Conservation (phyloP, 2,888 invertebrate genomes). For the Torymus tubicola region DNA sequence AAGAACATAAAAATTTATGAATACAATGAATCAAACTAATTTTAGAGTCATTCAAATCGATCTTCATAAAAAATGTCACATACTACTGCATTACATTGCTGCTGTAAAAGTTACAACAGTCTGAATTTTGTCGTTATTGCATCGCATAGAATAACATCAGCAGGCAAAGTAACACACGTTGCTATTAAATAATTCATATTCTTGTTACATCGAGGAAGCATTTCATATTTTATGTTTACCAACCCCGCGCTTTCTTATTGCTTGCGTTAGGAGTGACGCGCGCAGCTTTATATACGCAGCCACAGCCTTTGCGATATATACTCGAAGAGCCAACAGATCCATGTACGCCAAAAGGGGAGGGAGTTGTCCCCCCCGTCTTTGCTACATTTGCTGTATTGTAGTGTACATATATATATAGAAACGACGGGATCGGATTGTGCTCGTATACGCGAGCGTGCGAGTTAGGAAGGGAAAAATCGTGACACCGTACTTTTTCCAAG, state of each 20-base stretch:
- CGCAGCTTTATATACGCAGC: too few relatives aligned
- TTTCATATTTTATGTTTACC: slow-evolving; percentile 3
- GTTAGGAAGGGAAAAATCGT: slow-evolving; percentile 27
- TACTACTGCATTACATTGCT: too few relatives aligned
- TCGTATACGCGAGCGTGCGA: neutral
- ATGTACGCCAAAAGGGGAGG: slow-evolving; percentile 9
- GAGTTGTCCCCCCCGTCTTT: neutral
- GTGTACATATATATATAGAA: slow-evolving; percentile 21
- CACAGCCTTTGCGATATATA: neutral
- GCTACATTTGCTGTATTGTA: slow-evolving; percentile 17
- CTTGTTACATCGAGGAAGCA: too few relatives aligned
- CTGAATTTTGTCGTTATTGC: too few relatives aligned
- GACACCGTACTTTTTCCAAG: slow-evolving; percentile 35
- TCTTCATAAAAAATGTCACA: too few relatives aligned
- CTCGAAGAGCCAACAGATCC: too few relatives aligned
- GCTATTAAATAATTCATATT: neutral
- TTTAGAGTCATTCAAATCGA: too few relatives aligned
- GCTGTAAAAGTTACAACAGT: too few relatives aligned
- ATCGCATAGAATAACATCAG: too few relatives aligned
- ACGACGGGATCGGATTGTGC: slow-evolving; percentile 22
- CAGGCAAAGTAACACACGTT: neutral
- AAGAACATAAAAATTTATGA: too few relatives aligned
- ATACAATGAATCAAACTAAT: too few relatives aligned
- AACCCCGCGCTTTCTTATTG: slow-evolving; percentile 10
- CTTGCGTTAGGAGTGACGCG: neutral